Evolutionary conservation across 1,140 invertebrate species (phyloP), one percentile per base, ranked within the genome.

Genomic region (Centruroides vittatus): DNA sequence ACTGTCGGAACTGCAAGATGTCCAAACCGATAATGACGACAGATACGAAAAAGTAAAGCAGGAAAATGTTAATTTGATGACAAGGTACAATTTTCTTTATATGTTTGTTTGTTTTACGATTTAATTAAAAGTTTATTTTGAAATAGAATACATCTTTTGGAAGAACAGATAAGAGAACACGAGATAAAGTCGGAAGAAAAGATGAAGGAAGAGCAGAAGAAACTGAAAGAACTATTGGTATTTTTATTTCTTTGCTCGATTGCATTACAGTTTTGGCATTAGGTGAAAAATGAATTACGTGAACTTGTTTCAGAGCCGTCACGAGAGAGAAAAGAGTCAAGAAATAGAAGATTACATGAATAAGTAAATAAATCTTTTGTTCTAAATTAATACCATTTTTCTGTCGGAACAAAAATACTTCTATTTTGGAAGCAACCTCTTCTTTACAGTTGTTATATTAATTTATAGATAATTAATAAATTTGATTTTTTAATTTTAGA

Each of bases 261-360:
- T 23, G 23, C 2, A 2, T 23, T 23, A 23, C 23, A 23, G 2
- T 2, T 23, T 23, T 23, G 23, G 23, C 23, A 23, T 23, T 23
- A 23, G 23, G 23, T 23, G 23, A 23, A 23, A 23, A 23, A 23
- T 23, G 23, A 23, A 23, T 23, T 23, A 23, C 23, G 2, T 23
- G 23, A 23, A 41, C 8, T 41, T 41, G 41, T 46, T 41, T 66
- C 56, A 71, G 70, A 75, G 81, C 11, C 78, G 90, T 49, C 76
- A 91, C 7, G 90, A 94, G 69, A 76, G 89, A 50, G 92, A 94
- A 73, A 86, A 89, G 61, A 82, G 86, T 66, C 78, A 91, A 50
- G 87, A 93, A 73, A 75, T 92, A 58, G 86, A 93, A 71, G 89
- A 91, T 67, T 84, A 84, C 68, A 83, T 82, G 61, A 88, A 89